Evolutionary conservation across 2,113 vertebrate species (phyloP), one percentile per base, ranked within the genome.

Genomic region (Triplophysa rosa): DNA sequence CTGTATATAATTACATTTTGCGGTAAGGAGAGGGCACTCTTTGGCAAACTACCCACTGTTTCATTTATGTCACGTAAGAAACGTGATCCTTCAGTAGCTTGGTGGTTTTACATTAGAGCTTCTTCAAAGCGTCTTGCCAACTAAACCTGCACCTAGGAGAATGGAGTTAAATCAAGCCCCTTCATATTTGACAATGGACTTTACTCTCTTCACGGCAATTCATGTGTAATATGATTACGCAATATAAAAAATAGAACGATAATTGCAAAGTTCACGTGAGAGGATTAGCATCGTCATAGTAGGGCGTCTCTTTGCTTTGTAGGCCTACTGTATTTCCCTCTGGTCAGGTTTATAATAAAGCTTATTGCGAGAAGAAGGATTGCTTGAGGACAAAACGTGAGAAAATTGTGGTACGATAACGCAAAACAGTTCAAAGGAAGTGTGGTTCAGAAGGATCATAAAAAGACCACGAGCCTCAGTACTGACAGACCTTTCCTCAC

Each of bases 1-100:
- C 26, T 29, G 26, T 29, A 2, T 42, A 61, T 72, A 42, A 72
- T 61, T 61, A 8, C 42, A 72, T 72, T 72, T 14, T 42, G n/a
- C 13, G 8, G 33, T n/a, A 72, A 72, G 70, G 70, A 42, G 70
- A 23, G 54, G 33, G 40, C 14, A 13, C 21, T 58, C 12, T 72
- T 72, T 72, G 54, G 52, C 33, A 59, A 29, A 58, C 54, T 42
- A 72, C 29, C 29, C 26, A 71, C 52, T 10, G 1, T 71, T 71
- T 37, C 19, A 59, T 72, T 59, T 40, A 72, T 7, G 54, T 72
- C 69, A 72, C 54, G n/a, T 59, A 17, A 59, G 54, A 26, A 37
- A 33, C 7, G 7, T 33, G 1, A 23, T 29, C 11, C 26, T 3
- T 19, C 26, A 8, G 26, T 49, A 14, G 23, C 5, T 71, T 17